These are phyloP conservation scores for Isurus oxyrinchus DNA, from an alignment of 2,113 vertebrate species.

Conservation along the genomic window DNA sequence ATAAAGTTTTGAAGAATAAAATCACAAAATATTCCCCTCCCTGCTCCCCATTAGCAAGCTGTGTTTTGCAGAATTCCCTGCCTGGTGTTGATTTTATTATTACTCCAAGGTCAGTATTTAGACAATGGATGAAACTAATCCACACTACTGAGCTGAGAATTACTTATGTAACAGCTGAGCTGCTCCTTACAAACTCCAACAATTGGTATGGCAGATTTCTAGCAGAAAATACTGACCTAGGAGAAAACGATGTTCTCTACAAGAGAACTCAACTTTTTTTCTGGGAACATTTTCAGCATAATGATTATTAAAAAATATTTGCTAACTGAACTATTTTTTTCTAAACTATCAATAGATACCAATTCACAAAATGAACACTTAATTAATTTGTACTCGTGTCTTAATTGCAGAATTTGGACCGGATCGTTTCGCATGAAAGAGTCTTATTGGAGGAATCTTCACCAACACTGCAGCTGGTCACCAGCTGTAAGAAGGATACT, in stretches of 20 bases:
- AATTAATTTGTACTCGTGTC: background rate
- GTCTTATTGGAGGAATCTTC: background rate
- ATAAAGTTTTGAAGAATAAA: background rate
- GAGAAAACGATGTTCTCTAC: background rate
- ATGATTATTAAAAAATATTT: background rate
- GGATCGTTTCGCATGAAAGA: background rate
- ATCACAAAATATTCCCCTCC: background rate
- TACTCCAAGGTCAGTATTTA: background rate
- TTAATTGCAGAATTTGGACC: conserved; percentile 9
- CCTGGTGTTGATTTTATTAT: background rate
- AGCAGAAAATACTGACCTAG: background rate
- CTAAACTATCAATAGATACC: background rate
- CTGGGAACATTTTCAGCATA: background rate
- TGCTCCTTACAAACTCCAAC: background rate
- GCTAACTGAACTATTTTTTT: background rate
- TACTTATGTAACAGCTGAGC: background rate
- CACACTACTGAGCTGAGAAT: background rate
- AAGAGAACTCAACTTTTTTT: background rate
- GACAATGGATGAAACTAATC: background rate
- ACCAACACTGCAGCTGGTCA: no score
- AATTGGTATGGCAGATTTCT: background rate
- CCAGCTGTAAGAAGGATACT: background rate
- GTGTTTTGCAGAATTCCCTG: background rate
- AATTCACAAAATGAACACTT: background rate
- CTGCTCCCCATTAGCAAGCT: background rate